Conservation (phyloP, 2,888 invertebrate species). For the Heliconius charithonia region DNA sequence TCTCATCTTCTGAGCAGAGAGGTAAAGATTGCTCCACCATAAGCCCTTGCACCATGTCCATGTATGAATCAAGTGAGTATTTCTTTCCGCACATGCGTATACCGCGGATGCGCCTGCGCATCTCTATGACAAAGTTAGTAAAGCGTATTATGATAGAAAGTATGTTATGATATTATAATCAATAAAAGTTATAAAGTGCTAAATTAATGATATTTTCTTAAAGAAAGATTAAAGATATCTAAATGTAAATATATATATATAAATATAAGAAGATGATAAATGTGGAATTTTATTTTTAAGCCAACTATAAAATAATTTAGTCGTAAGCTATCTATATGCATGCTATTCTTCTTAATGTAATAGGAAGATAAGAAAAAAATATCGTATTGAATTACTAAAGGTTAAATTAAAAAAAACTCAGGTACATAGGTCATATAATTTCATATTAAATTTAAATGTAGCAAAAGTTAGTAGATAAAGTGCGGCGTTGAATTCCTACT, state of each 20-base stretch:
- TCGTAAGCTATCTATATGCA: not conserved
- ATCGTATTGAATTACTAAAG: not conserved
- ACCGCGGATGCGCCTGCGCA: conserved; percentile 92
- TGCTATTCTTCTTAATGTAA: not conserved
- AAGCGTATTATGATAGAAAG: conserved; percentile 29
- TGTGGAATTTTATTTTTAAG: not conserved
- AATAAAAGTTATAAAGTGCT: not conserved
- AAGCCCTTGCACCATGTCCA: conserved; percentile 93
- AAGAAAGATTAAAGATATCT: not conserved
- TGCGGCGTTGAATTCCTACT: not conserved
- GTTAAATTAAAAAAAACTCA: no score
- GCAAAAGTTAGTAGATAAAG: not conserved
- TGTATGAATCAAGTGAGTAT: conserved; percentile 94
- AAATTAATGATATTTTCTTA: not conserved
- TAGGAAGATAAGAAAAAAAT: not conserved
- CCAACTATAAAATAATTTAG: no score
- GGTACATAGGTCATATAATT: no score
- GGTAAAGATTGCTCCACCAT: conserved; percentile 83
- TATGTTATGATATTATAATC: not conserved
- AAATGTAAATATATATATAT: not conserved
- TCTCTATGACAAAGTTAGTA: conserved; percentile 79
- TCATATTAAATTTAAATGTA: not conserved
- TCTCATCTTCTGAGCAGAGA: conserved; percentile 82
- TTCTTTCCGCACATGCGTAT: conserved; percentile 96
- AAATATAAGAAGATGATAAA: not conserved